Conservation (phyloP, 2,797 vertebrate species). For the Arremon aurantiirostris region DNA sequence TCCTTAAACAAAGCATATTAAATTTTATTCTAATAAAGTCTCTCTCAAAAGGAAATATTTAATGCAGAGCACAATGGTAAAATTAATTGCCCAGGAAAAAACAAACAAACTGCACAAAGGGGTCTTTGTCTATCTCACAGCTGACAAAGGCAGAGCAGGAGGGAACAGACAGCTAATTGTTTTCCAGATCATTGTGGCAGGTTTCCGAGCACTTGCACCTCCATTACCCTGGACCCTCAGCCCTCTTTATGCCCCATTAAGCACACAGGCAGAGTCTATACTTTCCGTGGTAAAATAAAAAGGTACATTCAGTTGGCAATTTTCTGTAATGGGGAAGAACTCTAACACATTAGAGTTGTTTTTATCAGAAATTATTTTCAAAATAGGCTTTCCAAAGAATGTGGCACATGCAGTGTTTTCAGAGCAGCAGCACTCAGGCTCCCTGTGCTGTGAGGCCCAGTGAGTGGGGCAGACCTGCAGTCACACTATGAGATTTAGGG, state of each 20-base stretch:
- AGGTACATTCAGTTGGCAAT: neutral
- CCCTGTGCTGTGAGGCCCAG: neutral
- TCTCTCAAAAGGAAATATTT: neutral
- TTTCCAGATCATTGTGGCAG: neutral
- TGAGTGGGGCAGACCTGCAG: neutral
- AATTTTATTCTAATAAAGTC: neutral
- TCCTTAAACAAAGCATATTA: neutral
- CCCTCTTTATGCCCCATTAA: neutral
- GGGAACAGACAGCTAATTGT: constrained; percentile 39
- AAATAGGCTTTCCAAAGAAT: neutral
- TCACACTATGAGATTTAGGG: neutral
- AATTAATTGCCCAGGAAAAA: constrained; percentile 19
- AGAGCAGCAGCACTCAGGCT: too few relatives aligned
- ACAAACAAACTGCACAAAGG: neutral
- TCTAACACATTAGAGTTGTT: neutral
- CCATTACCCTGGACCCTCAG: neutral
- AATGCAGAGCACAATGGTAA: neutral
- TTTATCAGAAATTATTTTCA: neutral
- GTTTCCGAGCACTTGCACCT: neutral
- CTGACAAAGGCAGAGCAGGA: neutral
- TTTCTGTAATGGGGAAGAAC: neutral
- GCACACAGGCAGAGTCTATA: neutral
- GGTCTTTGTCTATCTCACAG: neutral
- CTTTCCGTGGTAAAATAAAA: neutral
- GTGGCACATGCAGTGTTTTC: neutral